These are phyloP conservation scores for Electrona antarctica DNA, from an alignment of 2,113 vertebrate genomes.

Conservation along the genomic window DNA sequence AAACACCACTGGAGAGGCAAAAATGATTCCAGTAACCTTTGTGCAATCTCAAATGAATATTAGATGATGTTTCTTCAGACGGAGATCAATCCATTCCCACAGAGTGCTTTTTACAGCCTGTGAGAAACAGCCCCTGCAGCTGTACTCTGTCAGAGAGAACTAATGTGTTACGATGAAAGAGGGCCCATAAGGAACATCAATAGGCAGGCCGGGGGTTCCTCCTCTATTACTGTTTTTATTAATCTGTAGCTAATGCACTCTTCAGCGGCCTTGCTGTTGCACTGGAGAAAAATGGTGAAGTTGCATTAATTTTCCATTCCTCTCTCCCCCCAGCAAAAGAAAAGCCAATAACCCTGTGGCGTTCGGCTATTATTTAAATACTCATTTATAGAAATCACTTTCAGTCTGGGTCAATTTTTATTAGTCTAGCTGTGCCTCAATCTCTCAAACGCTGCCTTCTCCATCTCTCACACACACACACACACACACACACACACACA, in stretches of 20 bases:
- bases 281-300: slow-evolving; percentile 56
- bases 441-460: slow-evolving; percentile 28
- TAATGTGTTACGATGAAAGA: slow-evolving; percentile 74
- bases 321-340: slow-evolving; percentile 34
- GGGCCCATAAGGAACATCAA: slow-evolving; percentile 65
- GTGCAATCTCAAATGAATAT: slow-evolving; percentile 77
- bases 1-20: slow-evolving; percentile 25
- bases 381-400: slow-evolving; percentile 88
- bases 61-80: slow-evolving; percentile 80
- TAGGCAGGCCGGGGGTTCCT: slow-evolving; percentile 45
- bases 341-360: slow-evolving; percentile 64
- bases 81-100: slow-evolving; percentile 74
- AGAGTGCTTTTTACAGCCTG: slow-evolving; percentile 68
- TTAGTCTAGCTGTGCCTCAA: slow-evolving; percentile 81
- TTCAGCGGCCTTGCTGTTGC: slow-evolving; percentile 37
- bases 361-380: slow-evolving; percentile 81
- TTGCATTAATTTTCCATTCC: slow-evolving; percentile 75
- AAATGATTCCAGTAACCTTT: slow-evolving; percentile 66
- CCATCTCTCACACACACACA: slow-evolving; percentile 17
- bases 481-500: not conserved
- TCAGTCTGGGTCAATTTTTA: slow-evolving; percentile 88
- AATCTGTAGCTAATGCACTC: slow-evolving; percentile 72
- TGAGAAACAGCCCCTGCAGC: slow-evolving; percentile 72
- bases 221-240: slow-evolving; percentile 67
- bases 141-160: slow-evolving; percentile 73